These are phyloP conservation scores for Ormyrus pomaceus DNA, from an alignment of 2,888 invertebrate genomes.

Conservation along the genomic window DNA sequence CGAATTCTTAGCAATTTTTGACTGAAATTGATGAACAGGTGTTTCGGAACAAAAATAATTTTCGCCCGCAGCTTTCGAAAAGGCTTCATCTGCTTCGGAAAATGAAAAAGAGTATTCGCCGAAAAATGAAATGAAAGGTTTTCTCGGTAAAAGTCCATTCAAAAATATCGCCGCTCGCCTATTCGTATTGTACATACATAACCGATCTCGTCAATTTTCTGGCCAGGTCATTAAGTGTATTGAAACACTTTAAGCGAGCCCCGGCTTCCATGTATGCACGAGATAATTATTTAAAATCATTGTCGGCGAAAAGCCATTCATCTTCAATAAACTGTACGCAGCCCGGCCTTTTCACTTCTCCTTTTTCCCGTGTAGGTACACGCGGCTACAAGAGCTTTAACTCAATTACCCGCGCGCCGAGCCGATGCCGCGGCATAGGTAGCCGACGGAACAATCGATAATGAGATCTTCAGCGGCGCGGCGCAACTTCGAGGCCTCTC, in stretches of 20 bases:
- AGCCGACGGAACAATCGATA: slow-evolving; percentile 53
- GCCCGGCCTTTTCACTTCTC: background rate
- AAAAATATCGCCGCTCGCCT: too few species aligned
- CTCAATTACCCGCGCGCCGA: slow-evolving; percentile 38
- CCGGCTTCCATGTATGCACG: background rate
- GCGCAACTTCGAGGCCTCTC: slow-evolving; percentile 17
- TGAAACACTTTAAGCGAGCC: slow-evolving; percentile 12
- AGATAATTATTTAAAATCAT: slow-evolving; percentile 41
- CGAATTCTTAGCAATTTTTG: background rate
- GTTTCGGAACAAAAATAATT: slow-evolving; percentile 13
- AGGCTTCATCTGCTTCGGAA: background rate
- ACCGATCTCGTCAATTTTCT: too few species aligned
- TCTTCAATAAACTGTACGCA: slow-evolving; percentile 36
- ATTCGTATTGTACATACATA: too few species aligned
- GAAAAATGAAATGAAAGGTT: background rate
- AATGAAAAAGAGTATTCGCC: background rate
- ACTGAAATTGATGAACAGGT: background rate
- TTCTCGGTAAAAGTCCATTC: too few species aligned
- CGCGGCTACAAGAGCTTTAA: slow-evolving; percentile 40
- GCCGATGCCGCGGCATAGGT: background rate
- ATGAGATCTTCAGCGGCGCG: slow-evolving; percentile 41
- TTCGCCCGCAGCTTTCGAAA: background rate
- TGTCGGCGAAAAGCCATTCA: slow-evolving; percentile 40
- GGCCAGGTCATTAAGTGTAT: slow-evolving; percentile 17
- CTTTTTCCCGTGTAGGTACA: slow-evolving; percentile 21